These are phyloP conservation scores for Lagorchestes hirsutus DNA, from an alignment of 2,797 vertebrate species.

Conservation along the genomic window DNA sequence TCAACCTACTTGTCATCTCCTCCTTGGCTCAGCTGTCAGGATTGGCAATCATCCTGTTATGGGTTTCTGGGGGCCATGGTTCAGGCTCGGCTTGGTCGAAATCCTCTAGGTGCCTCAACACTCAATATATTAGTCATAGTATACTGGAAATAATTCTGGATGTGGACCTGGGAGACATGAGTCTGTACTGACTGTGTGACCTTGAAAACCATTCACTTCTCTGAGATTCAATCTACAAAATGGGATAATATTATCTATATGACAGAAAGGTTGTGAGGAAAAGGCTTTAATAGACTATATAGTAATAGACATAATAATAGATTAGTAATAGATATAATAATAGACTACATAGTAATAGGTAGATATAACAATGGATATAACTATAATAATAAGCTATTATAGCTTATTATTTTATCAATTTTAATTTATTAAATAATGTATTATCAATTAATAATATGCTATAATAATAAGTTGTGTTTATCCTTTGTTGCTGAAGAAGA, in stretches of 20 bases:
- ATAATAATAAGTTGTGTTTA: too few species aligned
- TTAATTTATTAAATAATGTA: too few species aligned
- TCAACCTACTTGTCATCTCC: conserved; percentile 46
- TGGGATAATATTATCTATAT: background rate
- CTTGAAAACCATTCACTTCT: background rate
- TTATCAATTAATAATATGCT: too few species aligned
- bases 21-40: background rate
- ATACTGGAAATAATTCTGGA: background rate
- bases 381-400: too few species aligned
- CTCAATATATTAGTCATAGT: background rate
- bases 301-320: background rate
- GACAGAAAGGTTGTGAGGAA: background rate
- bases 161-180: background rate
- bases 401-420: too few species aligned
- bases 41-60: background rate
- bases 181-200: background rate
- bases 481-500: too few species aligned
- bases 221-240: background rate
- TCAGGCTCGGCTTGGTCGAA: background rate
- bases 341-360: background rate
- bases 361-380: background rate
- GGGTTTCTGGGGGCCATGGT: background rate
- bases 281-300: background rate
- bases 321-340: too few species aligned
- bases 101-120: background rate